A percentile compares a stretch with the other conserved stretches of the same genome.
These are phyloP conservation scores for Synanceia verrucosa DNA, from an alignment of 2,797 vertebrate species.

Conservation along the genomic window DNA sequence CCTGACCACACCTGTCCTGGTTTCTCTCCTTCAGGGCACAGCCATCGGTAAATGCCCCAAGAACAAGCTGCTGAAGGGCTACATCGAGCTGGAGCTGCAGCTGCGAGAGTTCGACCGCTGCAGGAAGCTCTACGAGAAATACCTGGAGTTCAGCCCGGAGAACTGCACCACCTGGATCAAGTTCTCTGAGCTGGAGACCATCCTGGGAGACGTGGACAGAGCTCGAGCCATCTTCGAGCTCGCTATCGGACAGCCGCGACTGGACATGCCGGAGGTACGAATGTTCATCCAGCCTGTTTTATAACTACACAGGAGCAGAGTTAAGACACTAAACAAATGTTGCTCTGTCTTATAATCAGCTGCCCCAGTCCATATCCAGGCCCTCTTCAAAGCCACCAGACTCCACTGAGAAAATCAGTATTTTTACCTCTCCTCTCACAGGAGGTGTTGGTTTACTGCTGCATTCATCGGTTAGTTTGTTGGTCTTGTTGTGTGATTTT, in stretches of 20 bases:
- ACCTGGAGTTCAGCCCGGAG: slow-evolving; percentile 94
- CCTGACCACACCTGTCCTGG: not conserved
- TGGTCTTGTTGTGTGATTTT: too few species aligned
- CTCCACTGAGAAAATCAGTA: too few species aligned
- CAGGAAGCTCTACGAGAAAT: slow-evolving; percentile 97
- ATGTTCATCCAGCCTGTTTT: not conserved
- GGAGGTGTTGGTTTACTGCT: too few species aligned
- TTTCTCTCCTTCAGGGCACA: slow-evolving; percentile 81
- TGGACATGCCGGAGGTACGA: slow-evolving; percentile 98
- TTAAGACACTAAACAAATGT: too few species aligned
- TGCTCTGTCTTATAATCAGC: too few species aligned
- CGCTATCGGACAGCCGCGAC: slow-evolving; percentile 93
- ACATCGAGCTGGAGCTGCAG: slow-evolving; percentile 96
- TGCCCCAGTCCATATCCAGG: too few species aligned
- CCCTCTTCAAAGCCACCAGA: too few species aligned
- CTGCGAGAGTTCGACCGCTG: slow-evolving; percentile 96
- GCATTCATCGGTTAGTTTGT: too few species aligned
- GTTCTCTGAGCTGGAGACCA: slow-evolving; percentile 96
- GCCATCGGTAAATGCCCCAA: slow-evolving; percentile 97
- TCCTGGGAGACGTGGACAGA: slow-evolving; percentile 91
- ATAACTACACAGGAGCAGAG: not conserved
- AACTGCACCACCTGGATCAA: slow-evolving; percentile 99
- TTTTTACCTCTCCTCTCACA: too few species aligned
- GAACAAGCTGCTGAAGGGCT: slow-evolving; percentile 98
- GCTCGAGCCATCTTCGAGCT: slow-evolving; percentile 94